Evolutionary conservation across 35 echinoderm and acorn worm genomes (phyloP).

Genomic region (Heliocidaris tuberculata): DNA sequence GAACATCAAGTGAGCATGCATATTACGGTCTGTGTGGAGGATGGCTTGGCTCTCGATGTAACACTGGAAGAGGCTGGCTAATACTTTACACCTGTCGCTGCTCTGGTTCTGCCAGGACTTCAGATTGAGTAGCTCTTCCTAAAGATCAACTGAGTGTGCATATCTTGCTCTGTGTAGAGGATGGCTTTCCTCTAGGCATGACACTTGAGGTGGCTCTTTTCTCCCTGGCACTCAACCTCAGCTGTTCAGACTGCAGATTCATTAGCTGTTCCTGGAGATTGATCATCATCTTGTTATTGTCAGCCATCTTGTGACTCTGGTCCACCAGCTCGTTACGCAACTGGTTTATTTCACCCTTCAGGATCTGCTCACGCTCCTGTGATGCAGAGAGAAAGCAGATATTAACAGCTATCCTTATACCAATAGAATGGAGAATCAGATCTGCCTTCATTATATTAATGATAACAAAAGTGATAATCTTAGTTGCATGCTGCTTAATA

Average conservation of each 20-base stretch:
- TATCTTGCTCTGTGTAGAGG: slow-evolving; percentile 50
- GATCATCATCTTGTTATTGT: slow-evolving; percentile 81
- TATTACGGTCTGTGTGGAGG: background rate
- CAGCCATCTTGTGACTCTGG: slow-evolving; percentile 81
- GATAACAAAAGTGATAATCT: background rate
- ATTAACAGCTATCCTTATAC: background rate
- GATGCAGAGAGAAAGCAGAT: background rate
- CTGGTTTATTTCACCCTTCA: slow-evolving; percentile 69
- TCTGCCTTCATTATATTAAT: background rate
- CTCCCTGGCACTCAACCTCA: slow-evolving; percentile 80
- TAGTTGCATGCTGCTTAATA: too few relatives aligned
- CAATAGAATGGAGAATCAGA: background rate
- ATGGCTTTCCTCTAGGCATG: slow-evolving; percentile 34
- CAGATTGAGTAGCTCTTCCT: background rate
- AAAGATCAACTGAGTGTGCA: slow-evolving; percentile 54
- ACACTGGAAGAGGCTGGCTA: too few relatives aligned
- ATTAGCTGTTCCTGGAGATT: slow-evolving; percentile 86
- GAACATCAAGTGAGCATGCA: background rate
- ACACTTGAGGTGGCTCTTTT: slow-evolving; percentile 60
- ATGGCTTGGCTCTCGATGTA: background rate
- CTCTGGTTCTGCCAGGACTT: background rate
- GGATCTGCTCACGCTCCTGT: slow-evolving; percentile 65
- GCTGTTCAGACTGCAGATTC: slow-evolving; percentile 79
- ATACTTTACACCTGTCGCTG: too few relatives aligned
- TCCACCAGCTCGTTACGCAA: slow-evolving; percentile 70